A percentile compares a stretch with the other conserved stretches of the same genome.
Evolutionary conservation across 2,888 invertebrate genomes (phyloP).

Genomic region (Sepiola atlantica): DNA sequence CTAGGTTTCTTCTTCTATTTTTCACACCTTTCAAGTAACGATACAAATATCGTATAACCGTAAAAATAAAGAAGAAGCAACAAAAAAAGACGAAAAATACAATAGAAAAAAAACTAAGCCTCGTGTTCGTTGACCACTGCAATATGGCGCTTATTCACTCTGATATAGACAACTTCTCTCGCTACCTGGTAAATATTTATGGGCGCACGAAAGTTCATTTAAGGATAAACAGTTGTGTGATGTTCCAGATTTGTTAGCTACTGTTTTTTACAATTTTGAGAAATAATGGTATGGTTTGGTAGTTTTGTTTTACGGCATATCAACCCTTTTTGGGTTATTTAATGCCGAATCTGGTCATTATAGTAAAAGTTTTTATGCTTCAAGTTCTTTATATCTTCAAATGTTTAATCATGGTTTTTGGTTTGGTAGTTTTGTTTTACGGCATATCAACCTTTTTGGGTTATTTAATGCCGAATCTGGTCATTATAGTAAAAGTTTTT

Average conservation of each 20-base stretch:
- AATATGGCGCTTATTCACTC: not conserved
- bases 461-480: too few relatives aligned
- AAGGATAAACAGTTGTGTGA: not conserved
- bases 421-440: too few relatives aligned
- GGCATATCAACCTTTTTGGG: too few relatives aligned
- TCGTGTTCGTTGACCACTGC: not conserved
- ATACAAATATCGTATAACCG: not conserved
- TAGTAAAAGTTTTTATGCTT: too few relatives aligned
- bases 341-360: too few relatives aligned
- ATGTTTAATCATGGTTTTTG: too few relatives aligned
- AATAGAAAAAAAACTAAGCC: not conserved
- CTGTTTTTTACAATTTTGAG: not conserved
- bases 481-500: too few relatives aligned
- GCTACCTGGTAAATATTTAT: not conserved
- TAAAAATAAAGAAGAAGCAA: not conserved
- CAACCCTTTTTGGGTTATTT: too few relatives aligned
- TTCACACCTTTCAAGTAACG: not conserved
- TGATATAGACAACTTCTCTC: not conserved
- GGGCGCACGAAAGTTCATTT: not conserved
- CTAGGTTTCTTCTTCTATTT: not conserved
- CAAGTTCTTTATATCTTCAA: too few relatives aligned
- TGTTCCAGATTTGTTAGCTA: not conserved
- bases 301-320: too few relatives aligned
- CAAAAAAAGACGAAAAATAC: too few relatives aligned
- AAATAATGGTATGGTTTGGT: too few relatives aligned